Evolutionary conservation across 2,797 vertebrate genomes (phyloP).

Genomic region (Natrix natrix): DNA sequence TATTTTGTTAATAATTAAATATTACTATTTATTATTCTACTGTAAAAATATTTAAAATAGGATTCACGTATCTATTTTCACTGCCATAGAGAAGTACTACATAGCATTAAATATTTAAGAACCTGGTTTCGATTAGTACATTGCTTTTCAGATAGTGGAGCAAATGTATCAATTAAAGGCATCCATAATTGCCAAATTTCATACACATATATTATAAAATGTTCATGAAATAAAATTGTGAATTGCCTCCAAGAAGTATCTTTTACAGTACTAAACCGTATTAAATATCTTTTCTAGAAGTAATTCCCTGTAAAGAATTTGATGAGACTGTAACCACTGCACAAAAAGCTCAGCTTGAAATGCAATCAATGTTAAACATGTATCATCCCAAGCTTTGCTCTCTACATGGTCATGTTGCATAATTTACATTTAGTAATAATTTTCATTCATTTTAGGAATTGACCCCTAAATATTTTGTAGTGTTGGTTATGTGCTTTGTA

Average conservation of each 20-base stretch:
- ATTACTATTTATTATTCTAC: not conserved
- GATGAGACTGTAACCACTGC: not conserved
- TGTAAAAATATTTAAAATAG: not conserved
- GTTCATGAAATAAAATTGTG: not conserved
- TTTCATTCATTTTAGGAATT: not conserved
- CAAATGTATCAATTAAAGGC: not conserved
- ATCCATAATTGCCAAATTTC: not conserved
- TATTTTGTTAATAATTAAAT: not conserved
- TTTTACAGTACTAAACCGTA: not conserved
- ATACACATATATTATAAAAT: not conserved
- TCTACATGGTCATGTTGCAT: not conserved
- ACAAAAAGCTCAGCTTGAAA: constrained; percentile 8
- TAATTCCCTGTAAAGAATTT: constrained; percentile 11
- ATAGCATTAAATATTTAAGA: not conserved
- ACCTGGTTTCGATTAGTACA: not conserved
- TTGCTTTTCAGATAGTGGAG: not conserved
- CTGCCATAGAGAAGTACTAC: not conserved
- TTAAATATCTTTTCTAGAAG: not conserved
- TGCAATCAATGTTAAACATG: not conserved
- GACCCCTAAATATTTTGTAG: not conserved
- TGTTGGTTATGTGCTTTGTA: not conserved
- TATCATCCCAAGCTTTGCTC: not conserved
- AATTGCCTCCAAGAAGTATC: not conserved
- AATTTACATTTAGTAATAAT: constrained; percentile 1
- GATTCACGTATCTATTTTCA: not conserved